Conservation (phyloP, 2,113 vertebrate genomes). For the Chionomys nivalis region DNA sequence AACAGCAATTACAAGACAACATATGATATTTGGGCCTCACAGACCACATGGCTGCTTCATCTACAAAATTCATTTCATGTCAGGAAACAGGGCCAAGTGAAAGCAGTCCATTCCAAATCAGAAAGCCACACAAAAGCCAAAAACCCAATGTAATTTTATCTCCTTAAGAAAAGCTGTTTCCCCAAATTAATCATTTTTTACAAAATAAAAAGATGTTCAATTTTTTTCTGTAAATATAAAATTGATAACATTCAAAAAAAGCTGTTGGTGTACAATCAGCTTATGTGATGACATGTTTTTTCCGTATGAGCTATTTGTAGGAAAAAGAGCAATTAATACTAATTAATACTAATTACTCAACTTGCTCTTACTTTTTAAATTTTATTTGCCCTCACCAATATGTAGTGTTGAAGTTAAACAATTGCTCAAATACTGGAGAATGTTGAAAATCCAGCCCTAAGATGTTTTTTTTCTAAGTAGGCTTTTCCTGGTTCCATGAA, state of each 20-base stretch:
- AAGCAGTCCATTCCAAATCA: slow-evolving; percentile 38
- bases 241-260: slow-evolving; percentile 49
- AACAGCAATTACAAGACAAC: slow-evolving; percentile 50
- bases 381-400: slow-evolving; percentile 33
- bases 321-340: slow-evolving; percentile 64
- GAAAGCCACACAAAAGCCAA: slow-evolving; percentile 25
- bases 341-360: slow-evolving; percentile 70
- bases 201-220: slow-evolving; percentile 55
- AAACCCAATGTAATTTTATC: slow-evolving; percentile 3
- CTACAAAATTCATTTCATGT: slow-evolving; percentile 59
- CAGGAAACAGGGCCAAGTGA: slow-evolving; percentile 57
- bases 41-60: slow-evolving; percentile 52
- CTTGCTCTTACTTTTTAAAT: slow-evolving; percentile 39
- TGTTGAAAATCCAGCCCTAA: slow-evolving; percentile 4
- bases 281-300: neutral
- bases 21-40: slow-evolving; percentile 22
- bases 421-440: slow-evolving; percentile 7
- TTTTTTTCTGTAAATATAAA: slow-evolving; percentile 11
- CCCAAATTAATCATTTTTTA: slow-evolving; percentile 28
- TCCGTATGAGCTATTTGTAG: slow-evolving; percentile 34
- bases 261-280: neutral
- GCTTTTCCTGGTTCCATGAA: neutral
- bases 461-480: neutral
- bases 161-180: slow-evolving; percentile 57
- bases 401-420: slow-evolving; percentile 33